phyloP scores from a whole-genome alignment of 1,140 invertebrate genomes.

The Neodiprion fabricii region DNA sequence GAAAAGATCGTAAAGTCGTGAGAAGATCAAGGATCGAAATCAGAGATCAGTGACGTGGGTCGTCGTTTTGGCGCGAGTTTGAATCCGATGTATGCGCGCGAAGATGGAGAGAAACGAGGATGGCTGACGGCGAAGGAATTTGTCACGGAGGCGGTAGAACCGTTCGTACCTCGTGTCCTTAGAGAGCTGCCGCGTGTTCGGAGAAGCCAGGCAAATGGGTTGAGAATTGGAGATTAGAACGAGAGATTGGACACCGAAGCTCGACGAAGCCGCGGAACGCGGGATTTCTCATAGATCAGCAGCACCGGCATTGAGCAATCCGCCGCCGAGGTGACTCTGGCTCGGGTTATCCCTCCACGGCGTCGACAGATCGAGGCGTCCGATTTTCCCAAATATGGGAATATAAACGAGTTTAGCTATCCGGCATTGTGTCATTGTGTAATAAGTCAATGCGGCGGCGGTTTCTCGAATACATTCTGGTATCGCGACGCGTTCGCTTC shows the following conservation, averaged over 20 bases:
- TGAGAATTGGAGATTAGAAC: not conserved
- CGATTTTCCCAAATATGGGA: slow-evolving; percentile 7
- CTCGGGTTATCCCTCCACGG: not conserved
- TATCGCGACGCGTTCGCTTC: too few species aligned
- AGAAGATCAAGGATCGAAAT: too few species aligned
- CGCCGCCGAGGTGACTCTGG: not conserved
- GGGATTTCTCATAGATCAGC: too few species aligned
- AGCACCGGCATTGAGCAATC: not conserved
- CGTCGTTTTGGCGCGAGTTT: too few species aligned
- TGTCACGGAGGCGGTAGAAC: not conserved
- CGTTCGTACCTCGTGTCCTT: not conserved
- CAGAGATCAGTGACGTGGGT: too few species aligned
- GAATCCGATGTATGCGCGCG: not conserved
- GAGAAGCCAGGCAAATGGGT: slow-evolving; percentile 1
- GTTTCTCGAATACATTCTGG: not conserved
- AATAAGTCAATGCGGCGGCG: not conserved
- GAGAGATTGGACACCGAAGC: not conserved
- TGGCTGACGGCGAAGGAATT: not conserved
- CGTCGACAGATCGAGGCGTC: slow-evolving; percentile 1
- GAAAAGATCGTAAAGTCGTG: too few species aligned
- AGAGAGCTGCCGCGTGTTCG: not conserved
- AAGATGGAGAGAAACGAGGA: not conserved
- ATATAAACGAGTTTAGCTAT: not conserved
- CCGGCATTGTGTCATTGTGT: not conserved
- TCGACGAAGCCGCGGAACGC: too few species aligned